phyloP scores from a whole-genome alignment of 2,888 invertebrate genomes.

The Chloromyia formosa region DNA sequence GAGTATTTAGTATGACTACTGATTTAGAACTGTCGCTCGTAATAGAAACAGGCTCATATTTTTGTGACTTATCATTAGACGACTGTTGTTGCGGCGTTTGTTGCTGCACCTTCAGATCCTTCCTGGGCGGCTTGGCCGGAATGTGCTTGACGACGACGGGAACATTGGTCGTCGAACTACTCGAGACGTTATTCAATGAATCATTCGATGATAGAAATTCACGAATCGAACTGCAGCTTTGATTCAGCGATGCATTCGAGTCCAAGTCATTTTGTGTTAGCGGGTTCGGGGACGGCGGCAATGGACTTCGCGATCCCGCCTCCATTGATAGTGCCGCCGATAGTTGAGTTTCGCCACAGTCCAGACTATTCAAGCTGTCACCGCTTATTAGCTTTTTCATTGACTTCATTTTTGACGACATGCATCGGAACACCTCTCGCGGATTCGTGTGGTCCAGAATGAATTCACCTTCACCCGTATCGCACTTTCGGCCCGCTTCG shows the following conservation, averaged over 20 bases:
- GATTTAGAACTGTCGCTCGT: constrained; percentile 52
- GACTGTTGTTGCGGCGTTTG: constrained; percentile 24
- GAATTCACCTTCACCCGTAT: constrained; percentile 85
- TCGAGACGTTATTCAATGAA: constrained; percentile 59
- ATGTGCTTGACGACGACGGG: constrained; percentile 55
- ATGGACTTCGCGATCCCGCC: constrained; percentile 81
- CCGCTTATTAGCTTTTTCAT: constrained; percentile 85
- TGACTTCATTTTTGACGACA: constrained; percentile 84
- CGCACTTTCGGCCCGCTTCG: constrained; percentile 87
- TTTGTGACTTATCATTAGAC: constrained; percentile 60
- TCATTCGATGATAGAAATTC: constrained; percentile 62
- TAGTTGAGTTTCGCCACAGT: constrained; percentile 79
- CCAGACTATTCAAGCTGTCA: constrained; percentile 72
- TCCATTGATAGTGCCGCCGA: constrained; percentile 80
- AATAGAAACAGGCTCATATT: constrained; percentile 62
- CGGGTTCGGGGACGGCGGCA: constrained; percentile 72
- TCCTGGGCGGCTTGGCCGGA: constrained; percentile 63
- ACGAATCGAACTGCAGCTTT: constrained; percentile 58
- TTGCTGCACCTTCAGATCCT: constrained; percentile 53
- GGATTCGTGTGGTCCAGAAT: constrained; percentile 83
- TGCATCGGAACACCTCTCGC: constrained; percentile 82
- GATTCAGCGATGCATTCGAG: constrained; percentile 52
- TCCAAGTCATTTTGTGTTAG: constrained; percentile 59
- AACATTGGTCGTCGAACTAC: constrained; percentile 52
- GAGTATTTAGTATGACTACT: constrained; percentile 41